Evolutionary conservation across 2,113 vertebrate genomes (phyloP).

Genomic region (Manacus vitellinus): DNA sequence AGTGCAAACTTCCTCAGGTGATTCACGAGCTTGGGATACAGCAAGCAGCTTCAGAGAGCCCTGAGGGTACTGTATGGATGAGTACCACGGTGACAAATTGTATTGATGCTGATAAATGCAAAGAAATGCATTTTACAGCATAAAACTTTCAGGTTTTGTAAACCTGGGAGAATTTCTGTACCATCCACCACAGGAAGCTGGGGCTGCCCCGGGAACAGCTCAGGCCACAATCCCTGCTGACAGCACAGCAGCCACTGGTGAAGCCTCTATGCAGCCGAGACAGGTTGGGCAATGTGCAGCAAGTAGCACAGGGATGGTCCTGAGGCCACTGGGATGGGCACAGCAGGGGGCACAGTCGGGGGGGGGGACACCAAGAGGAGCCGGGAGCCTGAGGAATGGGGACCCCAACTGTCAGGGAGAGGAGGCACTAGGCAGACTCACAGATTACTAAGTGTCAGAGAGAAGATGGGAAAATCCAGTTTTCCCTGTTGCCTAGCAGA

Average conservation of each 20-base stretch:
- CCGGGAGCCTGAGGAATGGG: accelerated
- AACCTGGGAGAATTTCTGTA: neutral
- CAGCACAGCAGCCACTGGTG: accelerated
- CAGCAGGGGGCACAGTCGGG: neutral
- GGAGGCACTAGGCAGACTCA: neutral
- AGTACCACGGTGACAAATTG: neutral
- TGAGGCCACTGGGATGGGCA: neutral
- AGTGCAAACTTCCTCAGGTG: neutral
- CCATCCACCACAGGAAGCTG: neutral
- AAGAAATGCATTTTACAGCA: neutral
- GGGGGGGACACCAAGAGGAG: accelerated
- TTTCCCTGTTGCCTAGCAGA: neutral
- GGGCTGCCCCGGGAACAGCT: neutral
- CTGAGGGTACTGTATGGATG: neutral
- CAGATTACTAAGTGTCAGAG: neutral
- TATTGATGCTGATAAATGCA: neutral
- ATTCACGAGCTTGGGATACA: neutral
- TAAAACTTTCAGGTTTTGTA: neutral
- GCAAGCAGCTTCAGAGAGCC: neutral
- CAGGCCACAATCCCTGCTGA: accelerated
- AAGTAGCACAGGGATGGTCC: accelerated
- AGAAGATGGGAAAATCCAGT: neutral
- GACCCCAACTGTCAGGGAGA: neutral
- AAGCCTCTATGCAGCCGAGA: accelerated
- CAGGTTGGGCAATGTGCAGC: accelerated